Evolutionary conservation across 64 coral and sea anemone genomes (phyloP).

Genomic region (Montipora cactus): DNA sequence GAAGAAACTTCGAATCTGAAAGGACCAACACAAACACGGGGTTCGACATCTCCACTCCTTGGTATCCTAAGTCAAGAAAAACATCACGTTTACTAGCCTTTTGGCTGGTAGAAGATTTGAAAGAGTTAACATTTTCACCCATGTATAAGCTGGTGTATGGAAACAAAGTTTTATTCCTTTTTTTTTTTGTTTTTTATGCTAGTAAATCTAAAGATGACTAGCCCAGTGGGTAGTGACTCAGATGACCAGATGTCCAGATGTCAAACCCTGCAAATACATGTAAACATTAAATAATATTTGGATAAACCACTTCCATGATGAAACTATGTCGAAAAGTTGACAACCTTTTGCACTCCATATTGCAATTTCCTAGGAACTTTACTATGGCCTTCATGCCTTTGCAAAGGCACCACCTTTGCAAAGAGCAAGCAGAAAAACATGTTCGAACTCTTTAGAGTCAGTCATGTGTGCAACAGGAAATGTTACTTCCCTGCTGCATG

Average conservation of each 20-base stretch:
- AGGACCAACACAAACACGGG: neutral
- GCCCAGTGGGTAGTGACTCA: neutral
- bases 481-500: constrained; percentile 58
- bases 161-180: neutral
- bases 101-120: neutral
- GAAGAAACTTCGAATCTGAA: neutral
- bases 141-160: neutral
- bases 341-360: neutral
- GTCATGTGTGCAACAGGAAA: constrained; percentile 82
- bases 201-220: neutral
- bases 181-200: neutral
- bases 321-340: neutral
- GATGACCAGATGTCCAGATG: neutral
- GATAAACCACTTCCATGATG: neutral
- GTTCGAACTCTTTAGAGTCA: constrained; percentile 27
- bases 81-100: neutral
- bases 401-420: constrained; percentile 61
- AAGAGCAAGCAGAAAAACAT: constrained; percentile 43
- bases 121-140: neutral
- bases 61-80: neutral
- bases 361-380: neutral
- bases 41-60: neutral
- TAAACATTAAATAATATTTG: neutral
- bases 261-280: neutral
- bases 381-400: neutral